These are phyloP conservation scores for Halichoeres trimaculatus DNA, from an alignment of 2,113 vertebrate species.

Conservation along the genomic window DNA sequence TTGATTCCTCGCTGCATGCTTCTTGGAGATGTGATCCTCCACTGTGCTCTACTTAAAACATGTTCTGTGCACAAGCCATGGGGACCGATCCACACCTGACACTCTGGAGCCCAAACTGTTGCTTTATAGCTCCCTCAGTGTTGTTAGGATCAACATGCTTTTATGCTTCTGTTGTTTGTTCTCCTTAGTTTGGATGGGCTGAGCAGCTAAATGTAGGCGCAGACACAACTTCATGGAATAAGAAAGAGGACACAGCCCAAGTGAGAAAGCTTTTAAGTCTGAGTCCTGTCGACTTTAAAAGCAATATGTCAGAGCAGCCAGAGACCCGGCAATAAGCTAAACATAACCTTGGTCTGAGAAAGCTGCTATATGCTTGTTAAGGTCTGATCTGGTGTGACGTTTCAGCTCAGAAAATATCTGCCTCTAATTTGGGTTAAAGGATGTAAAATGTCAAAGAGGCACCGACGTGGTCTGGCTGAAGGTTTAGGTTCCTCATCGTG, in stretches of 20 bases:
- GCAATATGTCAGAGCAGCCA: conserved; percentile 41
- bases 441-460: conserved; percentile 49
- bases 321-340: conserved; percentile 40
- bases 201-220: conserved; percentile 28
- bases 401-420: conserved; percentile 5
- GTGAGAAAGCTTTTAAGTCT: conserved; percentile 48
- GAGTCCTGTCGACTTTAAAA: conserved; percentile 51
- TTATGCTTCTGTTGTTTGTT: conserved; percentile 39
- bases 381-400: conserved; percentile 47
- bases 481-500: conserved; percentile 18
- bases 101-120: conserved; percentile 28
- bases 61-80: conserved; percentile 30
- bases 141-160: conserved; percentile 28
- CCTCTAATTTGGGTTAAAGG: conserved; percentile 58
- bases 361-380: conserved; percentile 47
- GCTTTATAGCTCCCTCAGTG: conserved; percentile 40
- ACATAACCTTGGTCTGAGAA: conserved; percentile 52
- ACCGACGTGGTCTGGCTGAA: conserved; percentile 27
- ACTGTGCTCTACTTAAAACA: conserved; percentile 52
- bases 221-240: conserved; percentile 12
- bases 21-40: conserved; percentile 42
- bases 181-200: conserved; percentile 30
- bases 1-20: conserved; percentile 57
- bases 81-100: conserved; percentile 32
- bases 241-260: conserved; percentile 37